Evolutionary conservation across 2,797 vertebrate species (phyloP).

Genomic region (Ptychobarbus kaznakovi): DNA sequence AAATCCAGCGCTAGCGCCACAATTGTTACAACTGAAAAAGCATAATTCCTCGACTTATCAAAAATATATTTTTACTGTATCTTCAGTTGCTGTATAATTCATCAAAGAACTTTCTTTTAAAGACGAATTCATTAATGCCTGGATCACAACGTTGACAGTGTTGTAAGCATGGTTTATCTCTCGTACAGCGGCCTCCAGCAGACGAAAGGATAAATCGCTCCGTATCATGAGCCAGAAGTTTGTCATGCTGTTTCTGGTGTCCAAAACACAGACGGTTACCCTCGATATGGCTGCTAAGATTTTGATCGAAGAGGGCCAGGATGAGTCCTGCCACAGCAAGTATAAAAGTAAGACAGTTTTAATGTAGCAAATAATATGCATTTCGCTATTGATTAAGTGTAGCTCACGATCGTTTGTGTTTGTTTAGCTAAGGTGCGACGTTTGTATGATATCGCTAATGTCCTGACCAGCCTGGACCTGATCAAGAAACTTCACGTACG

Average conservation of each 20-base stretch:
- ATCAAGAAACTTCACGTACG: conserved; percentile 95
- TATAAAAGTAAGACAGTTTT: conserved; percentile 90
- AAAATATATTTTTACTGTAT: background rate
- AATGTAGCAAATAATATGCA: background rate
- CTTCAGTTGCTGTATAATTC: too few relatives aligned
- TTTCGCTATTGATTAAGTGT: background rate
- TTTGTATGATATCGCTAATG: conserved; percentile 96
- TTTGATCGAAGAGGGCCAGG: conserved; percentile 92
- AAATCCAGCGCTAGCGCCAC: background rate
- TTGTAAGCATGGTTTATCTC: background rate
- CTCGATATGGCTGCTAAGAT: conserved; percentile 96
- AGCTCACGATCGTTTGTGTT: conserved; percentile 35
- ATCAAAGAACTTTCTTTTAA: background rate
- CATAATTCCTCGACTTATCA: background rate
- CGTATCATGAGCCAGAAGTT: conserved; percentile 99
- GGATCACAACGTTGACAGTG: background rate
- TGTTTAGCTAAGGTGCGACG: conserved; percentile 91
- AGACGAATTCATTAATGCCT: background rate
- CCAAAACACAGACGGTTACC: conserved; percentile 87
- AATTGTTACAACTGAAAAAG: background rate
- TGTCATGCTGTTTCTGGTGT: conserved; percentile 97
- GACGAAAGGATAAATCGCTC: conserved; percentile 95
- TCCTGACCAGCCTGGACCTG: conserved; percentile 93
- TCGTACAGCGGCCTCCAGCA: conserved; percentile 79
- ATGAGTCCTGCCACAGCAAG: conserved; percentile 93